These are phyloP conservation scores for Ochotona curzoniae DNA, from an alignment of 2,113 vertebrate species.

Conservation along the genomic window DNA sequence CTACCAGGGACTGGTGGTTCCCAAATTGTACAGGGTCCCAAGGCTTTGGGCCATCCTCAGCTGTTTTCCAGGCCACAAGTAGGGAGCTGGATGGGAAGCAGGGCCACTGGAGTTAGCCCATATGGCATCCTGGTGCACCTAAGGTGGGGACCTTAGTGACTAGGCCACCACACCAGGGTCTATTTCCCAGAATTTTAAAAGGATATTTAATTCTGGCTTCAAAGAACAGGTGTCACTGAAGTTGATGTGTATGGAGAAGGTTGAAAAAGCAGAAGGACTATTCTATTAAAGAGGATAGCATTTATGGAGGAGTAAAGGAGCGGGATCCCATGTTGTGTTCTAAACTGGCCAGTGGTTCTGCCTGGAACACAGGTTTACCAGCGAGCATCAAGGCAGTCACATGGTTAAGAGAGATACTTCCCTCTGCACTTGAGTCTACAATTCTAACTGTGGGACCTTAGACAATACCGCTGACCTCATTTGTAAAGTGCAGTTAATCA, in stretches of 20 bases:
- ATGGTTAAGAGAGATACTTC: neutral
- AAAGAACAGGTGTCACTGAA: neutral
- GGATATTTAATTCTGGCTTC: conserved; percentile 24
- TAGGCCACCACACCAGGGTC: too few relatives aligned
- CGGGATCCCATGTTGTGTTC: neutral
- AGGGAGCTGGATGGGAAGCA: too few relatives aligned
- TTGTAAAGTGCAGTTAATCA: neutral
- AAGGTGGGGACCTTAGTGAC: too few relatives aligned
- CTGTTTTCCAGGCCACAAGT: too few relatives aligned
- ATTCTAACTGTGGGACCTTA: neutral
- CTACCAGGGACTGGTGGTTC: too few relatives aligned
- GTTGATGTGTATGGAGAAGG: neutral
- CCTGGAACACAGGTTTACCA: neutral
- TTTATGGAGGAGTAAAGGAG: neutral
- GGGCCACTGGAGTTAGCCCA: too few relatives aligned
- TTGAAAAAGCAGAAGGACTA: neutral
- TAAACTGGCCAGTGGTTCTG: neutral
- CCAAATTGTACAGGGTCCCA: too few relatives aligned
- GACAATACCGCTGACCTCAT: neutral
- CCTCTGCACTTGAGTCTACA: neutral
- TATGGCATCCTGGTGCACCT: too few relatives aligned
- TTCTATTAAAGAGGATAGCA: neutral
- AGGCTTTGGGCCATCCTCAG: too few relatives aligned
- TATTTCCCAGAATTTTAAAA: neutral
- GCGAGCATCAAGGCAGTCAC: neutral